These are phyloP conservation scores for Noctua fimbriata DNA, from an alignment of 2,888 invertebrate genomes.

Conservation along the genomic window DNA sequence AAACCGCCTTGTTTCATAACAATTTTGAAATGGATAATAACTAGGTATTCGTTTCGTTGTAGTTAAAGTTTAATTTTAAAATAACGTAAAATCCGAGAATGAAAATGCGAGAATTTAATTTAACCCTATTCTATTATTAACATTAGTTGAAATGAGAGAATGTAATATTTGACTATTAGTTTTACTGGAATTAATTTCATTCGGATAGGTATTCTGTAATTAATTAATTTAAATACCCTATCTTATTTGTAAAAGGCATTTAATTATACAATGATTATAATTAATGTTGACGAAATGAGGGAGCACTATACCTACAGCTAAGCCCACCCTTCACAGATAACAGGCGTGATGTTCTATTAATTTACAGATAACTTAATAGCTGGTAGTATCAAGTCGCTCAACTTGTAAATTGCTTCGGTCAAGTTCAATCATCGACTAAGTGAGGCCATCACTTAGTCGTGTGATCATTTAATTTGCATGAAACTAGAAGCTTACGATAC, in stretches of 20 bases:
- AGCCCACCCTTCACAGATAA: background rate
- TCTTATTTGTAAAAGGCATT: background rate
- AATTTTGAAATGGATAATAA: background rate
- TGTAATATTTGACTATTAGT: slow-evolving; percentile 33
- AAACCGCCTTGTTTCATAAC: background rate
- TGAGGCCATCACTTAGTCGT: slow-evolving; percentile 15
- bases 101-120: slow-evolving; percentile 19
- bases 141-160: slow-evolving; percentile 20
- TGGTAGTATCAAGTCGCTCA: background rate
- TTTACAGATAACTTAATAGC: background rate
- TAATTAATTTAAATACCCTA: background rate
- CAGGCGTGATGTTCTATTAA: background rate
- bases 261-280: background rate
- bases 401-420: slow-evolving; percentile 31
- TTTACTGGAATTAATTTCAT: slow-evolving; percentile 11
- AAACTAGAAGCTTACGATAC: background rate
- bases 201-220: slow-evolving; percentile 21
- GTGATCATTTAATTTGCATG: slow-evolving; percentile 34
- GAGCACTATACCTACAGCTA: background rate
- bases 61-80: slow-evolving; percentile 33
- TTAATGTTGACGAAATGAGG: background rate
- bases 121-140: slow-evolving; percentile 17
- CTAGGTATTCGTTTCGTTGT: background rate
- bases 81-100: background rate
- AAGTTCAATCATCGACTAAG: slow-evolving; percentile 28